Evolutionary conservation across 2,888 invertebrate genomes (phyloP).

Genomic region (Ornithoptera alexandrae): DNA sequence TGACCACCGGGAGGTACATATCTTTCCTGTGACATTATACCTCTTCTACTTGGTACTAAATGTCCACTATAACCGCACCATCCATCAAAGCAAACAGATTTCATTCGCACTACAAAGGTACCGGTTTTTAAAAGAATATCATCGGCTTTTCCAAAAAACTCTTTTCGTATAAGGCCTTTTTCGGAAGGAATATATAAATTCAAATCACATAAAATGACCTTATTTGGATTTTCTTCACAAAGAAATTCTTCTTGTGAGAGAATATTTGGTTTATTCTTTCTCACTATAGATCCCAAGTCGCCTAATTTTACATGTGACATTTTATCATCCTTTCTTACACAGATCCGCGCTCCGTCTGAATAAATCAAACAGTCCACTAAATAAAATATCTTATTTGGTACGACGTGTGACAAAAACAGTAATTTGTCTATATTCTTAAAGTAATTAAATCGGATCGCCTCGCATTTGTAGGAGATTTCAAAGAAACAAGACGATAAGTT

Average conservation of each 20-base stretch:
- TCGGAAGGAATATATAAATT: slow-evolving; percentile 56
- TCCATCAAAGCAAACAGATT: slow-evolving; percentile 46
- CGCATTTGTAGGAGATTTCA: slow-evolving; percentile 46
- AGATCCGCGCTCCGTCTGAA: slow-evolving; percentile 57
- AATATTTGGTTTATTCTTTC: slow-evolving; percentile 54
- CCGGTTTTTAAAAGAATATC: slow-evolving; percentile 59
- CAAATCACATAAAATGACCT: slow-evolving; percentile 55
- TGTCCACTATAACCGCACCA: slow-evolving; percentile 65
- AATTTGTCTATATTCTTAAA: slow-evolving; percentile 65
- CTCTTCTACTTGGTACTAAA: slow-evolving; percentile 42
- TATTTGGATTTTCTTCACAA: slow-evolving; percentile 55
- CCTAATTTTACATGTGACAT: slow-evolving; percentile 54
- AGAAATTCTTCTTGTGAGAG: slow-evolving; percentile 68
- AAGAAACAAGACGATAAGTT: slow-evolving; percentile 52
- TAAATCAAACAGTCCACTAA: slow-evolving; percentile 67
- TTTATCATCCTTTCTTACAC: slow-evolving; percentile 53
- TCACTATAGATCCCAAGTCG: slow-evolving; percentile 56
- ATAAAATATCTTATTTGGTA: slow-evolving; percentile 57
- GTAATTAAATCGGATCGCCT: slow-evolving; percentile 54
- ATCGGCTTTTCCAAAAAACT: slow-evolving; percentile 41
- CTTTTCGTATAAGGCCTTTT: slow-evolving; percentile 49
- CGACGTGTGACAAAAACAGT: slow-evolving; percentile 54
- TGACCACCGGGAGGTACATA: slow-evolving; percentile 60
- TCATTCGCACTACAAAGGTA: slow-evolving; percentile 45
- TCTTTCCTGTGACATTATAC: slow-evolving; percentile 15